Base-by-base conservation (phyloP, 2,888 invertebrate genomes). In the Cylindroiulus punctatus region DNA sequence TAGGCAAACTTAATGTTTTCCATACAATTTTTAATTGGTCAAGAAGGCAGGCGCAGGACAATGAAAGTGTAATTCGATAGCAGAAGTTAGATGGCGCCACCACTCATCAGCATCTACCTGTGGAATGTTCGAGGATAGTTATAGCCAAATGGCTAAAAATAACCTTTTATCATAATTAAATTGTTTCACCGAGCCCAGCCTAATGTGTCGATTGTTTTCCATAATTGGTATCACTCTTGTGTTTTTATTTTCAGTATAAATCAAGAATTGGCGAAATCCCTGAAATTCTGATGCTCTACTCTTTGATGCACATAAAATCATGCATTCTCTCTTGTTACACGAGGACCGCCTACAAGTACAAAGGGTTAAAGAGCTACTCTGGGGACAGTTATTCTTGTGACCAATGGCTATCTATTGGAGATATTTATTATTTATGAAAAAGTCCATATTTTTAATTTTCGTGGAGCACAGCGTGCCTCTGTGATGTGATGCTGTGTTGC, bases 211-310 rank as follows among this genome's bases (percentile, higher is more conserved):
- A 44, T 40, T 36, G 47, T 40, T 40, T 40, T 84, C 22, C 42
- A 40, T 44, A 84, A 44, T 84, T 40, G 7, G 26, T 84, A 44
- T 84, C 22, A 40, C 47, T 36, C 36, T 81, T 86, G 32, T 83
- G 32, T 86, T 84, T 86, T 84, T 65, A 17, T 36, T 85, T 76
- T 19, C 86, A 86, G 86, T 86, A 86, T 86, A 86, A 86, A 86
- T 86, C 86, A 86, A 81, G 86, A 86, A 76, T 42, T 86, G 81
- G 86, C 86, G 40, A 86, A 85, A 85, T 65, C 84, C 44, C 81
- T 86, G 76, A 86, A 86, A 83, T 86, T 86, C 81, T 86, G 85
- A 86, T 86, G 85, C 86, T 30, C 40, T 47, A 22, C 86, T 42
- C 83, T 83, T 40, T 83, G 83, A 22, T 83, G 83, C 83, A 83